These are phyloP conservation scores for Panagrolaimus sp. DNA, from an alignment of 1,140 invertebrate species.

Conservation along the genomic window DNA sequence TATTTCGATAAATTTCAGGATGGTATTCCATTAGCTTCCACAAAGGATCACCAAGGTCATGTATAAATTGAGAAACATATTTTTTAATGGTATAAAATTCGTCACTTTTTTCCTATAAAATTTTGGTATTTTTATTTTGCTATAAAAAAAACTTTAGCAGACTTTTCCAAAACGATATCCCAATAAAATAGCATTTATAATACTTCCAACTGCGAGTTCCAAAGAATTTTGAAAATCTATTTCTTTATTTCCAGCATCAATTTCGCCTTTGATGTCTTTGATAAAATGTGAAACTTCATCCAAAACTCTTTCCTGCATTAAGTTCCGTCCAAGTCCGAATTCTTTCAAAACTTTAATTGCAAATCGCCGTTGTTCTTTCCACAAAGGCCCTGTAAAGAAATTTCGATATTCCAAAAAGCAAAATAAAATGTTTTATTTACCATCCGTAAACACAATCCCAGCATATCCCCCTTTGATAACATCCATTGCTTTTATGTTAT, in stretches of 20 bases:
- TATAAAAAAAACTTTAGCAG: background rate
- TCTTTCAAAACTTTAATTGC: constrained; percentile 35
- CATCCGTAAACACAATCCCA: background rate
- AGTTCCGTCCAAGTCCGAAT: constrained; percentile 39
- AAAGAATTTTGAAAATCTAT: background rate
- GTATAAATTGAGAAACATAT: background rate
- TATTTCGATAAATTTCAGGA: background rate
- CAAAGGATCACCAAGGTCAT: background rate
- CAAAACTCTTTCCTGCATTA: constrained; percentile 28
- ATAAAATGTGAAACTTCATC: constrained; percentile 24
- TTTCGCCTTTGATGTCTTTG: constrained; percentile 22
- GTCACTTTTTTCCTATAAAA: background rate
- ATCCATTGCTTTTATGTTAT: background rate
- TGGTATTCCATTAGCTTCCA: background rate
- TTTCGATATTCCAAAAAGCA: too few species aligned
- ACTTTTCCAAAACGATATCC: constrained; percentile 18
- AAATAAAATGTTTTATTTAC: too few species aligned
- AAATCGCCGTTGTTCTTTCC: constrained; percentile 33
- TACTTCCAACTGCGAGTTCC: constrained; percentile 25
- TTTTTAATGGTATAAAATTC: constrained; percentile 3
- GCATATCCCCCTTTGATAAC: background rate
- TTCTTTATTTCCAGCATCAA: background rate
- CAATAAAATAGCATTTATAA: constrained; percentile 24
- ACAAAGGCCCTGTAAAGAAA: too few species aligned
- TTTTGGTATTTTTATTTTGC: background rate